Percentiles rank a stretch among this genome's conserved stretches.
These are phyloP conservation scores for Oncorhynchus kisutch DNA, from an alignment of 2,113 vertebrate genomes.

Conservation along the genomic window DNA sequence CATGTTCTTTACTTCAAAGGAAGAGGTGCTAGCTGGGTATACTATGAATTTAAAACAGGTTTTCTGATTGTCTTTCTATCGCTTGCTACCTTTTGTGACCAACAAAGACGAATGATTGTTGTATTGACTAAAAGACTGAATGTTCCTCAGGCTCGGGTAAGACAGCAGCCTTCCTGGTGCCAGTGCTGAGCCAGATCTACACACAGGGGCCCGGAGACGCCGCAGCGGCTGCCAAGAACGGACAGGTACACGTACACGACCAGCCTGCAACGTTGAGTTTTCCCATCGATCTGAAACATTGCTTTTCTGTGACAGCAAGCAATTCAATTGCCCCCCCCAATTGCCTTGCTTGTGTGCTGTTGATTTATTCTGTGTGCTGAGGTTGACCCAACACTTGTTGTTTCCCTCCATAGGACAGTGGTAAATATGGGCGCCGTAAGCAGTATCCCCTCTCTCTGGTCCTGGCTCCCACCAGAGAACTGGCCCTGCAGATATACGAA, in stretches of 20 bases:
- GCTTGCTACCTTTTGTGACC: not conserved
- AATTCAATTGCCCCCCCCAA: too few species aligned
- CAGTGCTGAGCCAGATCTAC: conserved; percentile 97
- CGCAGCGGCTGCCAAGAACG: conserved; percentile 81
- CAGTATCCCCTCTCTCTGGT: conserved; percentile 93
- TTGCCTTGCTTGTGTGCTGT: too few species aligned
- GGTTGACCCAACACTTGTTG: too few species aligned
- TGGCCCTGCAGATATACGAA: conserved; percentile 96
- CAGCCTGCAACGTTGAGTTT: not conserved
- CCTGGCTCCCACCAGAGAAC: conserved; percentile 93
- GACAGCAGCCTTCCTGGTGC: conserved; percentile 95
- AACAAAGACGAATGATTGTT: too few species aligned
- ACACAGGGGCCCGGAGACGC: conserved; percentile 92
- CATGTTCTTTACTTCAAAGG: too few species aligned
- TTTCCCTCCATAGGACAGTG: conserved; percentile 82
- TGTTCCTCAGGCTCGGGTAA: conserved; percentile 84
- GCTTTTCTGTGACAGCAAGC: too few species aligned
- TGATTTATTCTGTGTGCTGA: too few species aligned
- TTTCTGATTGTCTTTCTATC: not conserved
- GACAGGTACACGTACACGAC: conserved; percentile 60
- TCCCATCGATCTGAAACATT: not conserved
- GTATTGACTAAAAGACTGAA: not conserved
- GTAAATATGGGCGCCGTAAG: conserved; percentile 92
- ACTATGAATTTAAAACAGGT: not conserved
- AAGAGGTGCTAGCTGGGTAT: not conserved